Evolutionary conservation across 2,888 invertebrate species (phyloP).

Genomic region (Sclerodermus sp.): DNA sequence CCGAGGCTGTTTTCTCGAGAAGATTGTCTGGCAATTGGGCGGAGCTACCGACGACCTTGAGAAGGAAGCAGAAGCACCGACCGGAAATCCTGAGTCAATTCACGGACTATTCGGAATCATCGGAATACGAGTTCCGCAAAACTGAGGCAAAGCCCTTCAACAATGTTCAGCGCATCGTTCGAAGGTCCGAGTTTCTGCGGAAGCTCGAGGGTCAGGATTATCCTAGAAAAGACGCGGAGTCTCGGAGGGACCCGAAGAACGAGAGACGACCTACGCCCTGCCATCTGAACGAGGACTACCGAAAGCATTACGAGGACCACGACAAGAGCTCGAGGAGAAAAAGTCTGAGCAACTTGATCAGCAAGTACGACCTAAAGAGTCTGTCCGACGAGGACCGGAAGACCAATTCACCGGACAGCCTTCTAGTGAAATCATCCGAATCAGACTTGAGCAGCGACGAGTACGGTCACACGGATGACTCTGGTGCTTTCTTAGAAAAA

Average conservation of each 20-base stretch:
- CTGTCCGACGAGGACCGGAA: conserved; percentile 54
- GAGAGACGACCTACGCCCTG: conserved; percentile 26
- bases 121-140: conserved; percentile 45
- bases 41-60: conserved; percentile 54
- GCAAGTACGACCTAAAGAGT: conserved; percentile 29
- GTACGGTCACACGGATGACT: conserved; percentile 61
- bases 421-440: conserved; percentile 54
- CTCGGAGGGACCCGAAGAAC: conserved; percentile 16
- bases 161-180: conserved; percentile 38
- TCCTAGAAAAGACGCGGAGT: conserved; percentile 27
- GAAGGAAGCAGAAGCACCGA: conserved; percentile 49
- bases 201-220: conserved; percentile 37
- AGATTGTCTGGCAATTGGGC: conserved; percentile 52
- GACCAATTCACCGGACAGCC: conserved; percentile 55
- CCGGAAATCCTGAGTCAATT: conserved; percentile 54
- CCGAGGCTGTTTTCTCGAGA: conserved; percentile 50
- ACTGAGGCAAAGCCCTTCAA: conserved; percentile 27
- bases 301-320: conserved; percentile 44
- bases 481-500: conserved; percentile 58
- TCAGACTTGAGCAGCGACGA: conserved; percentile 55
- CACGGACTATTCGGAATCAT: conserved; percentile 50
- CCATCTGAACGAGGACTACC: conserved; percentile 41
- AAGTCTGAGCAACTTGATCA: conserved; percentile 20
- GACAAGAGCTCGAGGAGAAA: conserved; percentile 28
- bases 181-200: conserved; percentile 48